A percentile compares a stretch with the other conserved stretches of the same genome.
Evolutionary conservation across 2,888 invertebrate species (phyloP).

Genomic region (Labia minor): DNA sequence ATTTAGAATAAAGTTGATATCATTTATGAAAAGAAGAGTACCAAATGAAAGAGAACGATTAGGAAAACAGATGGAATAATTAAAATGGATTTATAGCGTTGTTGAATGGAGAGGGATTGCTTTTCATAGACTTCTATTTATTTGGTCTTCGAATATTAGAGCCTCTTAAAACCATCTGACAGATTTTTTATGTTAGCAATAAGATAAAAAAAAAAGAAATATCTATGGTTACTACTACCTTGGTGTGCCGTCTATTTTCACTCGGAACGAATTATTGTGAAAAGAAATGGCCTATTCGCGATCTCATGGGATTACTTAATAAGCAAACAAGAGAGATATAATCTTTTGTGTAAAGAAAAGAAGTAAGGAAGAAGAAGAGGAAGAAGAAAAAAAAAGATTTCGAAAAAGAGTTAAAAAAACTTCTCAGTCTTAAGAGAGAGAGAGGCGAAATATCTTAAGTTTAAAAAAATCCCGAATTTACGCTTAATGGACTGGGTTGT

Average conservation of each 20-base stretch:
- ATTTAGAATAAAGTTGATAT: too few relatives aligned
- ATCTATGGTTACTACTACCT: neutral
- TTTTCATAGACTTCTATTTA: too few relatives aligned
- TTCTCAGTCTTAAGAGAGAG: neutral
- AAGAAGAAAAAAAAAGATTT: neutral
- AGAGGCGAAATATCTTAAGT: neutral
- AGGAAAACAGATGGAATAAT: too few relatives aligned
- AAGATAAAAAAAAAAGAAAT: neutral
- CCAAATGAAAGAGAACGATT: too few relatives aligned
- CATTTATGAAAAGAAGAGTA: too few relatives aligned
- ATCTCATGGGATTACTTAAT: conserved; percentile 6
- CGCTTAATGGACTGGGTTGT: conserved; percentile 1
- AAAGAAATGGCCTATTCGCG: neutral
- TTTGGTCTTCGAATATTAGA: neutral
- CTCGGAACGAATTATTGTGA: neutral
- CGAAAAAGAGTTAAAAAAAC: neutral
- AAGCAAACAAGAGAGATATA: conserved; percentile 6
- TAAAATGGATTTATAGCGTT: too few relatives aligned
- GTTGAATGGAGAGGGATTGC: too few relatives aligned
- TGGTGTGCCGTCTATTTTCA: neutral
- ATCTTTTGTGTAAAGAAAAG: neutral
- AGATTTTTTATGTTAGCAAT: neutral
- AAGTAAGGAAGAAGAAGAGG: neutral
- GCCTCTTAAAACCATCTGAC: neutral
- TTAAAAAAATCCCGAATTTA: conserved; percentile 5